Conservation (phyloP, 2,888 invertebrate species). For the Andrena trimmerana region DNA sequence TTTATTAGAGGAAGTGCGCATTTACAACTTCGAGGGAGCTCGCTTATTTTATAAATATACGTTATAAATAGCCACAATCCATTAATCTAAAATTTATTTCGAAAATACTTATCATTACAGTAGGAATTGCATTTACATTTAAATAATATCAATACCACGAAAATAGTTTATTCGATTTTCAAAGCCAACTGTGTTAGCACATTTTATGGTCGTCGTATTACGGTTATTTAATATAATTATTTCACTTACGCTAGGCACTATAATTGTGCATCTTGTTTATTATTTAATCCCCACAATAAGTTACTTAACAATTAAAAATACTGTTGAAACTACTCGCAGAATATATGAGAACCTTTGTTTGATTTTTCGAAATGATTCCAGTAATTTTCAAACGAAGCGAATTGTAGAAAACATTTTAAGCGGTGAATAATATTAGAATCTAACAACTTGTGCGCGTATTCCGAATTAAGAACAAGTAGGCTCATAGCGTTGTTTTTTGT, state of each 20-base stretch:
- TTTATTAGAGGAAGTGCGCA: not conserved
- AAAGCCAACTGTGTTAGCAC: slow-evolving; percentile 3
- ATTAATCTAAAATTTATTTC: slow-evolving; percentile 23
- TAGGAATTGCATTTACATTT: slow-evolving; percentile 38
- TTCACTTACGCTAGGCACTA: not conserved
- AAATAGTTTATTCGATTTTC: slow-evolving; percentile 5
- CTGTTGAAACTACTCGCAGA: not conserved
- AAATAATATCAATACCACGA: not conserved
- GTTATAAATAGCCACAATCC: not conserved
- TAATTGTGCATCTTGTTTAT: not conserved
- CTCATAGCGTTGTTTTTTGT: not conserved
- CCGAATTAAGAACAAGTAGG: slow-evolving; percentile 18
- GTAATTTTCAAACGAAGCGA: not conserved
- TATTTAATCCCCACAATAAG: not conserved
- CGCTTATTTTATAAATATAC: not conserved
- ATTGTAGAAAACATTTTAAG: not conserved
- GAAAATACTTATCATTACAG: slow-evolving; percentile 28
- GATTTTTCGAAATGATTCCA: not conserved
- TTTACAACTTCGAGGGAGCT: not conserved
- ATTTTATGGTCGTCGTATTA: slow-evolving; percentile 26
- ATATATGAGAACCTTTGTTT: not conserved
- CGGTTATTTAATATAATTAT: not conserved
- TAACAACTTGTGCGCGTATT: slow-evolving; percentile 1
- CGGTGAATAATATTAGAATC: not conserved
- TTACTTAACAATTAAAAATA: slow-evolving; percentile 10